Percentiles rank a stretch among this genome's conserved stretches.
Conservation (phyloP, 2,113 vertebrate genomes). For the Pseudorectes ferrugineus region DNA sequence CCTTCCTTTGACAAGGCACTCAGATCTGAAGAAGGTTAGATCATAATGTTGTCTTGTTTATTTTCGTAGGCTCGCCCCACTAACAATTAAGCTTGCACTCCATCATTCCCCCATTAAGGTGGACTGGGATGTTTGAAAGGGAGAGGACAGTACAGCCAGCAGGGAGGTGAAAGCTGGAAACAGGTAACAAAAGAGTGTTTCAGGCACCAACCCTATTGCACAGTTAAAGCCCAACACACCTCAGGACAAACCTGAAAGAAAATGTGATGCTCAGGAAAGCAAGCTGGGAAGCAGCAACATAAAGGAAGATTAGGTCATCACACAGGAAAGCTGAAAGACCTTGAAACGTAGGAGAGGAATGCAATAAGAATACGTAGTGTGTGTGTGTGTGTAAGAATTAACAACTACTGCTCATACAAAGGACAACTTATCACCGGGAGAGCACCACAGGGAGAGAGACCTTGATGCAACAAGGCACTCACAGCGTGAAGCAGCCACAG, state of each 20-base stretch:
- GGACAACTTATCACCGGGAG: background rate
- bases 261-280: background rate
- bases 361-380: background rate
- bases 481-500: fast-evolving
- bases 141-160: background rate
- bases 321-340: background rate
- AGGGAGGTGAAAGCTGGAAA: background rate
- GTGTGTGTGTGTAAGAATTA: background rate
- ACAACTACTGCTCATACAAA: background rate
- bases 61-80: background rate
- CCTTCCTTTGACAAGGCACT: background rate
- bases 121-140: background rate
- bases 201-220: background rate
- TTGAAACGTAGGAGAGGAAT: background rate
- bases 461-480: background rate
- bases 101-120: background rate
- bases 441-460: background rate
- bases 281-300: background rate
- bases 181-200: background rate
- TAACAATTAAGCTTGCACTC: background rate
- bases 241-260: background rate
- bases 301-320: background rate
- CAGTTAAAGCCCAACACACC: background rate
- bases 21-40: background rate
- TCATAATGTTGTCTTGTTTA: background rate